These are phyloP conservation scores for Sebastes hubbsi DNA, from an alignment of 2,797 vertebrate genomes.

Conservation along the genomic window DNA sequence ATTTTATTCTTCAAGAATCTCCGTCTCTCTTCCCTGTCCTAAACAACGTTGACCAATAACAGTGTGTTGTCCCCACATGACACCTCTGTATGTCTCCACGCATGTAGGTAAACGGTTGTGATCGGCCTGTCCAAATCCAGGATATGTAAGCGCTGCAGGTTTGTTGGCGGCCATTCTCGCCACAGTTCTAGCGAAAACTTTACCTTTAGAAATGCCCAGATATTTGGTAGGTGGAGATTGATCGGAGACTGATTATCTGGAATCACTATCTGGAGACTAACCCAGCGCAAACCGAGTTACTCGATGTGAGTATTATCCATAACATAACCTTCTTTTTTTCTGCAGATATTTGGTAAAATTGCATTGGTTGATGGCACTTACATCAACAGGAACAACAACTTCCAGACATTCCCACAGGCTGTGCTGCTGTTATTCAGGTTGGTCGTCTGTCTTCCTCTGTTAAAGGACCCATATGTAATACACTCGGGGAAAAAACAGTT, in stretches of 20 bases:
- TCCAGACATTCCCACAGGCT: constrained; percentile 95
- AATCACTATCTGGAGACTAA: background rate
- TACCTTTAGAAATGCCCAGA: background rate
- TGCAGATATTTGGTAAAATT: constrained; percentile 89
- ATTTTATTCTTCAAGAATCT: no score
- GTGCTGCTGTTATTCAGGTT: constrained; percentile 93
- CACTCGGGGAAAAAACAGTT: no score
- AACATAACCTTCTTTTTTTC: background rate
- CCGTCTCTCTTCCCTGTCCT: no score
- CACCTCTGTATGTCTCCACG: background rate
- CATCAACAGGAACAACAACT: constrained; percentile 95
- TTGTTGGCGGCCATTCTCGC: background rate
- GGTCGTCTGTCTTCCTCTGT: background rate
- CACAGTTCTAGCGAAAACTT: background rate
- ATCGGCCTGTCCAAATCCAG: background rate
- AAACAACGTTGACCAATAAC: background rate
- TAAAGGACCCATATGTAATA: background rate
- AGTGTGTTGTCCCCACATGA: background rate
- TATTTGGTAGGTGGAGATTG: background rate
- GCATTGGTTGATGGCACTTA: constrained; percentile 91
- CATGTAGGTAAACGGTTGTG: background rate
- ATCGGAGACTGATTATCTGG: background rate
- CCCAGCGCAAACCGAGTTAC: background rate
- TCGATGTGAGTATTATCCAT: accelerated
- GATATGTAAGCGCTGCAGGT: background rate